Base-by-base conservation (phyloP, 2,888 invertebrate species). In the Sussaba pulchella region DNA sequence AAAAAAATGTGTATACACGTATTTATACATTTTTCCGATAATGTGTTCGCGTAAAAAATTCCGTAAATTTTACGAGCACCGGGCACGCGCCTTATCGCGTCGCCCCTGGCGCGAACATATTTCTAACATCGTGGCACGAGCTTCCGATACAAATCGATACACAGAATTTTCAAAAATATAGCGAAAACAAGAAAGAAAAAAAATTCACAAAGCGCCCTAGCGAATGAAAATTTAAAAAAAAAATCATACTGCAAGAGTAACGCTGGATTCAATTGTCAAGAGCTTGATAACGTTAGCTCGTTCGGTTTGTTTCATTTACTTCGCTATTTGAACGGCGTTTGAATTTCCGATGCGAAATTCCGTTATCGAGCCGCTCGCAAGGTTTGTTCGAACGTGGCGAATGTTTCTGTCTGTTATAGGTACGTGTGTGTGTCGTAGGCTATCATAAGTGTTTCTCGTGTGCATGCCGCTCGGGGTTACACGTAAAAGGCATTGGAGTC, bases 401-500 rank as follows among this genome's bases (percentile, higher is more conserved):
- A 54, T 31, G 57, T 70, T 57, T 57, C 69, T n/a, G n/a, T 70
- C 54, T 45, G 69, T 70, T 54, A 57, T 54, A 52, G 36, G 24
- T 31, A 26, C 31, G 8, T 17, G 31, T 31, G 57, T n/a, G n/a
- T n/a, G n/a, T n/a, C n/a, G n/a, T n/a, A n/a, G n/a, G n/a, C n/a
- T n/a, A n/a, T n/a, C n/a, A 57, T 70, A 79, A 79, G 79, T 79
- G 74, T 79, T 74, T 66, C 79, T 66, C 74, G 59, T 70, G 73
- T 73, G 70, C 69, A n/a, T n/a, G n/a, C n/a, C n/a, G 73, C 69
- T 43, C 57, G 69, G 73, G 81, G 74, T 70, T 79, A 66, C 64
- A 74, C 66, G 74, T 79, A 73, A 77, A 81, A 81, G 81, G 81
- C 66, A 81, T 81, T 81, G 64, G 81, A 84, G 85, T 82, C 83